Evolutionary conservation across 2,888 invertebrate genomes (phyloP).

Genomic region (Dioctria rufipes): DNA sequence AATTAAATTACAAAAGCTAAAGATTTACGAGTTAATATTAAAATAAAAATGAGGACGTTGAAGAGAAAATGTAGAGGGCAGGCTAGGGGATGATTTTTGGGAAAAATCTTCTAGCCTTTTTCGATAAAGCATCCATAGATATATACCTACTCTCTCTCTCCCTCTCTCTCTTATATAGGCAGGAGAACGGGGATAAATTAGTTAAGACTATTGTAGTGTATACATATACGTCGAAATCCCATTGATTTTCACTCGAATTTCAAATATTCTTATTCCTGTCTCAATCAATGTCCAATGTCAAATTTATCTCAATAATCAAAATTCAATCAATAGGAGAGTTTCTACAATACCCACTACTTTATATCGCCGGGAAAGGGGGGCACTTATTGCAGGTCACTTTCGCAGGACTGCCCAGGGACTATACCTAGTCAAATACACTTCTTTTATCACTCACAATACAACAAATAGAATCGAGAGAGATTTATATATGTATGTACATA

Average conservation of each 20-base stretch:
- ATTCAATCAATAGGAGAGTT: background rate
- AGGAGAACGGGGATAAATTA: no score
- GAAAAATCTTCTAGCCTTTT: no score
- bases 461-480: conserved; percentile 24
- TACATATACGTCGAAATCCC: no score
- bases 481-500: background rate
- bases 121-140: no score
- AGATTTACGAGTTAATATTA: no score
- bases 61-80: no score
- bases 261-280: background rate
- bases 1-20: background rate
- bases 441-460: conserved; percentile 12
- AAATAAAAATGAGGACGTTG: no score
- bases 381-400: background rate
- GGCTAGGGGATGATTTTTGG: no score
- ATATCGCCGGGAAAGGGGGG: background rate
- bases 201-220: no score
- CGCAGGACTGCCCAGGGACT: background rate
- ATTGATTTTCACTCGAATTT: no score
- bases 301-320: background rate
- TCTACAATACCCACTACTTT: background rate
- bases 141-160: no score
- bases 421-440: conserved; percentile 29
- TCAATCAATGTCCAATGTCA: background rate
- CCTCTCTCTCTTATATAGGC: no score